Conservation (phyloP, 92 coral and sea anemone genomes). For the Chrysogorgia sp. region DNA sequence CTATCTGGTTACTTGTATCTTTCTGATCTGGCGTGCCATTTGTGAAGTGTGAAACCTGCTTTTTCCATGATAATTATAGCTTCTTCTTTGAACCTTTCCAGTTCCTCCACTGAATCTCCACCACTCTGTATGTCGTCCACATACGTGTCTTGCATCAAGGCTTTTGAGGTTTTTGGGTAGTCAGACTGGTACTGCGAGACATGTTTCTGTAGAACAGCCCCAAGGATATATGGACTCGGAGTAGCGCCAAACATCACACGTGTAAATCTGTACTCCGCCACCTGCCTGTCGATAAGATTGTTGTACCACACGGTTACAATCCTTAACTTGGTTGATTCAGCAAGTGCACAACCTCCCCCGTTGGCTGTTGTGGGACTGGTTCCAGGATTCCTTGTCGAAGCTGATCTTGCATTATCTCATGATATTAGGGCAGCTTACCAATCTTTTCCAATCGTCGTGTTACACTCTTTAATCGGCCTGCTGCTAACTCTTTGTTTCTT, state of each 20-base stretch:
- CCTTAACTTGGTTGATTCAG: slow-evolving; percentile 59
- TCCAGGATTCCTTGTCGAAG: slow-evolving; percentile 40
- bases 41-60: slow-evolving; percentile 64
- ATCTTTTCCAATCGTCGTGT: slow-evolving; percentile 57
- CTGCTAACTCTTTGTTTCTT: slow-evolving; percentile 54
- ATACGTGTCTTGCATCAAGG: too few relatives aligned
- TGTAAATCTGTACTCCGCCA: too few relatives aligned
- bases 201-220: too few relatives aligned
- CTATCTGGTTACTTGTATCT: neutral
- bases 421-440: neutral
- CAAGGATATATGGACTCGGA: too few relatives aligned
- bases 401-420: slow-evolving; percentile 13
- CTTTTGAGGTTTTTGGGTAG: too few relatives aligned
- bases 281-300: neutral
- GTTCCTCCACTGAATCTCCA: slow-evolving; percentile 4
- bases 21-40: slow-evolving; percentile 57
- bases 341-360: slow-evolving; percentile 29
- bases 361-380: slow-evolving; percentile 48
- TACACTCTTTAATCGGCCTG: slow-evolving; percentile 58
- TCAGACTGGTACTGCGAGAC: too few relatives aligned
- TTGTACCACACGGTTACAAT: slow-evolving; percentile 46
- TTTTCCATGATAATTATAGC: slow-evolving; percentile 55
- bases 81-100: slow-evolving; percentile 54
- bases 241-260: too few relatives aligned
- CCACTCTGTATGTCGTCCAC: slow-evolving; percentile 23